phyloP scores from a whole-genome alignment of 2,797 vertebrate genomes.

The Danio jaintianensis region DNA sequence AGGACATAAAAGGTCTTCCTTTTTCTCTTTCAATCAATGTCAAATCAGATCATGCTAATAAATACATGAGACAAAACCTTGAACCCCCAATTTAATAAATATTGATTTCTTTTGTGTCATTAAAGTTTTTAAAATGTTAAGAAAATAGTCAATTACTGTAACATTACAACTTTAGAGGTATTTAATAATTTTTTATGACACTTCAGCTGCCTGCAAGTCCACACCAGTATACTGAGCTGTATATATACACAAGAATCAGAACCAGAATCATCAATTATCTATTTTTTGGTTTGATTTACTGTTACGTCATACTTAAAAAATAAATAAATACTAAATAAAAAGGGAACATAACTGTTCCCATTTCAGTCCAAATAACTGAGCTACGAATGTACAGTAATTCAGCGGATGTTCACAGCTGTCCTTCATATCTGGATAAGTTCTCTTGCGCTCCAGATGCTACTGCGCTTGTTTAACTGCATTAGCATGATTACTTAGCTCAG shows the following conservation, averaged over 20 bases:
- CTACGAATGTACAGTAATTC: constrained; percentile 9
- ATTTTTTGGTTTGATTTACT: no score
- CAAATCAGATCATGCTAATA: not conserved
- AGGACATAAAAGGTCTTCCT: not conserved
- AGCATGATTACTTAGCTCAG: constrained; percentile 27
- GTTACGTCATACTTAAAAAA: not conserved
- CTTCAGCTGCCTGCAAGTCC: not conserved
- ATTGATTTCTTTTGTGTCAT: not conserved
- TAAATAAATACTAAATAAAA: no score
- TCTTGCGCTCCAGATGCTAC: constrained; percentile 9
- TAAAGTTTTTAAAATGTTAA: not conserved
- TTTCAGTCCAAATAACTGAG: not conserved
- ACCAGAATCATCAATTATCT: not conserved
- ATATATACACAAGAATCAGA: not conserved
- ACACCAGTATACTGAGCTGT: not conserved
- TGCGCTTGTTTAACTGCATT: constrained; percentile 32
- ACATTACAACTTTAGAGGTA: not conserved
- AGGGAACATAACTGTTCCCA: not conserved
- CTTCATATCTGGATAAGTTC: constrained; percentile 15
- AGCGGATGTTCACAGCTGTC: constrained; percentile 30
- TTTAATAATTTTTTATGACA: not conserved
- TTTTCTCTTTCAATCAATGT: not conserved
- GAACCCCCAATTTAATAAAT: not conserved
- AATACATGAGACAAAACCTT: not conserved
- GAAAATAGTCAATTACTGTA: not conserved